A percentile compares a stretch with the other conserved stretches of the same genome.
These are phyloP conservation scores for Verasper variegatus DNA, from an alignment of 2,113 vertebrate genomes.

Conservation along the genomic window DNA sequence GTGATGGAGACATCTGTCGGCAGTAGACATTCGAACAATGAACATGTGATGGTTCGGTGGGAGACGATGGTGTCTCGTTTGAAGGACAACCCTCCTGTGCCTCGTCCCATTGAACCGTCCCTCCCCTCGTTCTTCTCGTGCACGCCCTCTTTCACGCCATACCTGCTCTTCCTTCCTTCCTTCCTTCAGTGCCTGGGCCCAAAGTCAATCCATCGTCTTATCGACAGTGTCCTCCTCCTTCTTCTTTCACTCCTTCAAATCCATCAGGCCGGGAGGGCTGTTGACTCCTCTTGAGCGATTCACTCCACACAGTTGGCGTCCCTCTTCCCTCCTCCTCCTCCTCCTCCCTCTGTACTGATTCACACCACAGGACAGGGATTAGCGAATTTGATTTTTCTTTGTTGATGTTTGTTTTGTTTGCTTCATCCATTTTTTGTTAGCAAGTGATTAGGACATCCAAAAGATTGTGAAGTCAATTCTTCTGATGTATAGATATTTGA, in stretches of 20 bases:
- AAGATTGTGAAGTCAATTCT: not conserved
- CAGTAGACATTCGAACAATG: constrained; percentile 2
- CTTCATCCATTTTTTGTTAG: constrained; percentile 8
- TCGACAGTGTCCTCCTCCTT: constrained; percentile 21
- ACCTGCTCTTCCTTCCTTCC: constrained; percentile 11
- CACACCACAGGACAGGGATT: constrained; percentile 2
- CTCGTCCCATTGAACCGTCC: constrained; percentile 32
- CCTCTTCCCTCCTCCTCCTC: not conserved
- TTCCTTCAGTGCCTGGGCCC: constrained; percentile 59
- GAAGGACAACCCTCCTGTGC: constrained; percentile 40
- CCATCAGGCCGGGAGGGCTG: constrained; percentile 29
- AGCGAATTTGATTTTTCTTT: constrained; percentile 45
- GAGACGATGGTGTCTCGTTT: not conserved
- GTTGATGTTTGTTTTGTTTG: constrained; percentile 38
- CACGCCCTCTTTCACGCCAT: not conserved
- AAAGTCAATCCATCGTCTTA: constrained; percentile 43
- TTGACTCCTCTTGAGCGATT: constrained; percentile 17
- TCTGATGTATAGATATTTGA: not conserved
- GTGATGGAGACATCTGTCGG: not conserved
- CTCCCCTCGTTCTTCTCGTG: constrained; percentile 10
- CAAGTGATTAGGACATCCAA: not conserved
- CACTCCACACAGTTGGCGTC: not conserved
- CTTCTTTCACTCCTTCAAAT: constrained; percentile 21
- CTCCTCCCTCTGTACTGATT: not conserved
- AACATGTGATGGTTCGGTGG: not conserved